A percentile compares a stretch with the other conserved stretches of the same genome.
phyloP scores from a whole-genome alignment of 2,888 invertebrate species.

The Galerucella pusilla region DNA sequence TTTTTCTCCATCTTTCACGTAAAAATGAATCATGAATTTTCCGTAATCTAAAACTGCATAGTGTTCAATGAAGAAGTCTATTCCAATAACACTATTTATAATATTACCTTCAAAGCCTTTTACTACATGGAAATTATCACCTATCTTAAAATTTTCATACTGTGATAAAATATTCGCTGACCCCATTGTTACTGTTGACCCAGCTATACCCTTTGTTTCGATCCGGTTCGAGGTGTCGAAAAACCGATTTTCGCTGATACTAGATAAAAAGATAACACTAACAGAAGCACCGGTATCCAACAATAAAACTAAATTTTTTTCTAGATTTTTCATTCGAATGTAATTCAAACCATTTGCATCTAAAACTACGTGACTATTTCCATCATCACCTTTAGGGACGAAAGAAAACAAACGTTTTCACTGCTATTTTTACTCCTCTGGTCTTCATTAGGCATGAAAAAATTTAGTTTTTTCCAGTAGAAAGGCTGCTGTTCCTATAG shows the following conservation, averaged over 20 bases:
- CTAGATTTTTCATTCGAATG: too few species aligned
- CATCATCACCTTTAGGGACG: too few species aligned
- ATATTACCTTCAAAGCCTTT: not conserved
- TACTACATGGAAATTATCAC: constrained; percentile 33
- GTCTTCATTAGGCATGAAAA: not conserved
- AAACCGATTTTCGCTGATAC: constrained; percentile 20
- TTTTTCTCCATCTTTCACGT: not conserved
- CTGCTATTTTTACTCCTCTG: too few species aligned
- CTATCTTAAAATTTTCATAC: constrained; percentile 6
- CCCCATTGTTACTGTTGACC: constrained; percentile 15
- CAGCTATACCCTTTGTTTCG: constrained; percentile 22
- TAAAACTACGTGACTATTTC: too few species aligned
- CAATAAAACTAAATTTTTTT: too few species aligned
- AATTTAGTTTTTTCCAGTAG: not conserved
- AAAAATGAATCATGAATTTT: too few species aligned
- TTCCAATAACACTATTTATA: too few species aligned
- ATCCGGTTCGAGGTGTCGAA: constrained; percentile 22
- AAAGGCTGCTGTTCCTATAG: too few species aligned
- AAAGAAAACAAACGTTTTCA: too few species aligned
- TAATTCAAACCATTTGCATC: too few species aligned
- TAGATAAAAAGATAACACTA: constrained; percentile 22
- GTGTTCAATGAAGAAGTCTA: too few species aligned
- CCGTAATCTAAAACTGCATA: too few species aligned
- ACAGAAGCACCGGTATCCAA: not conserved
- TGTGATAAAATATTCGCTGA: constrained; percentile 29